phyloP scores from a whole-genome alignment of 1,140 invertebrate species.

The Sycophaga agraensis region DNA sequence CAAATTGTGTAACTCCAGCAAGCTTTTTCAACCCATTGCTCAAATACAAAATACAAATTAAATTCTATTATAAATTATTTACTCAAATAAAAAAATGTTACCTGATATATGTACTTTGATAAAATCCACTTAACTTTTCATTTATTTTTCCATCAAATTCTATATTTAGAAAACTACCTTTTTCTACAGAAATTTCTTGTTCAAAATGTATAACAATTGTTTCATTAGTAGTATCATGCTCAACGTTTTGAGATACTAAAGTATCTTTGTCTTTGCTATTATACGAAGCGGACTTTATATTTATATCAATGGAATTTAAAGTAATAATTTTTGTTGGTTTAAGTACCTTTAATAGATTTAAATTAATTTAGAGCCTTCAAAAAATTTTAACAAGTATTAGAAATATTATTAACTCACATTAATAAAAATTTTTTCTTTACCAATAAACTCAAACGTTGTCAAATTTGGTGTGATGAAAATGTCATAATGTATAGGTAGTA shows the following conservation, averaged over 20 bases:
- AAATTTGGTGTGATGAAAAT: too few relatives aligned
- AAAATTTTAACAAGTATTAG: too few relatives aligned
- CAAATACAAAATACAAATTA: constrained; percentile 45
- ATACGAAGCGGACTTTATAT: constrained; percentile 64
- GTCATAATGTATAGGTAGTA: too few relatives aligned
- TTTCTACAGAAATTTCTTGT: constrained; percentile 64
- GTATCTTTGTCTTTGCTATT: constrained; percentile 49
- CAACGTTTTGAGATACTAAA: constrained; percentile 55
- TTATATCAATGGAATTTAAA: constrained; percentile 79
- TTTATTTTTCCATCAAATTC: constrained; percentile 80
- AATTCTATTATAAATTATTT: too few relatives aligned
- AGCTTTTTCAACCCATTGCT: constrained; percentile 75
- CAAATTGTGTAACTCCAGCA: constrained; percentile 90
- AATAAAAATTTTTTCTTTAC: too few relatives aligned
- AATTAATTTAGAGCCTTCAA: too few relatives aligned
- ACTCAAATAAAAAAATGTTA: constrained; percentile 32
- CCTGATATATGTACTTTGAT: constrained; percentile 83
- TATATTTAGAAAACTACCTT: constrained; percentile 70
- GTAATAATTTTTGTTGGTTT: constrained; percentile 70
- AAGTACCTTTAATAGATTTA: too few relatives aligned
- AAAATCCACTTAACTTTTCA: constrained; percentile 94
- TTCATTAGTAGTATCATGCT: constrained; percentile 66
- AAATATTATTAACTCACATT: too few relatives aligned
- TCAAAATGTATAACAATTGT: constrained; percentile 69
- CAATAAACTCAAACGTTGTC: too few relatives aligned